phyloP scores from a whole-genome alignment of 2,113 vertebrate species.

The Sinocyclocheilus anshuiensis region DNA sequence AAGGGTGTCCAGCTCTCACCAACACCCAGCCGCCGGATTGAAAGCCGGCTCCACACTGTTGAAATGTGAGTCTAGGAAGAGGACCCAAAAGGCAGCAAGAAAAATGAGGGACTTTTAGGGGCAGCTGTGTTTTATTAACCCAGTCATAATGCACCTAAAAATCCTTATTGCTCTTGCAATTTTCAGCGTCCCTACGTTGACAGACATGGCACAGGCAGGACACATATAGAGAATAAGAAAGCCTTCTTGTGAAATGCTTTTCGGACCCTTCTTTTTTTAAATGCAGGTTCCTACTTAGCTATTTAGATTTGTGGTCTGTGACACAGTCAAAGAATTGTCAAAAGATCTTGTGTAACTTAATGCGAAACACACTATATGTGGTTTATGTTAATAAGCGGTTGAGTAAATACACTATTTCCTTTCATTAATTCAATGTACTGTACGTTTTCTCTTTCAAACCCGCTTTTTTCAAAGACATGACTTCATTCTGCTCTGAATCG shows the following conservation, averaged over 20 bases:
- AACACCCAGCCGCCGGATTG: constrained; percentile 2
- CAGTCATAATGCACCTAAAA: constrained; percentile 99
- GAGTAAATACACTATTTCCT: background rate
- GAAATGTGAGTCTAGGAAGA: constrained; percentile 48
- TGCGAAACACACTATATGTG: constrained; percentile 1
- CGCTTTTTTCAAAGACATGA: background rate
- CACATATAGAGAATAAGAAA: background rate
- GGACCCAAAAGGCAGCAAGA: constrained; percentile 90
- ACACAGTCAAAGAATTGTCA: background rate
- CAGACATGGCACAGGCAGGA: background rate
- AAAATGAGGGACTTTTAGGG: constrained; percentile 99
- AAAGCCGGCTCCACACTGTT: constrained; percentile 2
- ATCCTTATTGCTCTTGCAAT: constrained; percentile 99
- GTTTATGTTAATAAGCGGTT: constrained; percentile 2
- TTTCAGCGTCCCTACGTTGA: constrained; percentile 78
- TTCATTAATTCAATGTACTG: background rate
- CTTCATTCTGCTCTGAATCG: background rate
- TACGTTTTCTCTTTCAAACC: background rate
- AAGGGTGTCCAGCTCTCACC: constrained; percentile 14
- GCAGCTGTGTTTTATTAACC: constrained; percentile 99
- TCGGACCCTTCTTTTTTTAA: background rate
- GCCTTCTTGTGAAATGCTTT: constrained; percentile 9
- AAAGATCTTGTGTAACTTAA: background rate
- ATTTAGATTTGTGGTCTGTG: background rate
- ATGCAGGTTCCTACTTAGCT: background rate